Percentiles rank a stretch among this genome's conserved stretches.
phyloP scores from a whole-genome alignment of 2,888 invertebrate genomes.

The Euspilapteryx auroguttella region DNA sequence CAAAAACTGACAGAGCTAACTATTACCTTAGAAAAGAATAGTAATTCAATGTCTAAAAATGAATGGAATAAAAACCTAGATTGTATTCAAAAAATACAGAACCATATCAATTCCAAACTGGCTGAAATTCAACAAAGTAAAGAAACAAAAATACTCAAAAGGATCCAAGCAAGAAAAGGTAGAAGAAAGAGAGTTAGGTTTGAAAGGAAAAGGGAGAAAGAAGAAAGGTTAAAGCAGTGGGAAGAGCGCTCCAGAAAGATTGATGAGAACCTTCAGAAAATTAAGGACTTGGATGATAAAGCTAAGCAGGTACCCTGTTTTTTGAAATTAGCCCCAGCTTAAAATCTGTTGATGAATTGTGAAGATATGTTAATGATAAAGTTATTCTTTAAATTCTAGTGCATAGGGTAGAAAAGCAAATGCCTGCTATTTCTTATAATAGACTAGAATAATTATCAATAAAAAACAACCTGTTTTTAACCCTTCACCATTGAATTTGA shows the following conservation, averaged over 20 bases:
- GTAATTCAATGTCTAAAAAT: constrained; percentile 37
- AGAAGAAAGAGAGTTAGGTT: constrained; percentile 37
- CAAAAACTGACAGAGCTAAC: constrained; percentile 25
- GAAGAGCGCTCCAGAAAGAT: constrained; percentile 61
- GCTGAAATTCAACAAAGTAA: constrained; percentile 51
- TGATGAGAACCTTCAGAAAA: constrained; percentile 67
- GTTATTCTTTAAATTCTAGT: too few relatives aligned
- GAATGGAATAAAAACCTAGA: constrained; percentile 59
- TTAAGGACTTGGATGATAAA: constrained; percentile 64
- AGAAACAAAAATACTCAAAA: constrained; percentile 39
- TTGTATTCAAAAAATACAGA: too few relatives aligned
- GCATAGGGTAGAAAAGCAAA: too few relatives aligned
- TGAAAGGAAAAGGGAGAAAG: constrained; percentile 29
- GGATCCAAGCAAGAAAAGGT: constrained; percentile 44
- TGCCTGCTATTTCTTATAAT: too few relatives aligned
- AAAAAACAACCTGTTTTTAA: too few relatives aligned
- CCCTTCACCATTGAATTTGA: too few relatives aligned
- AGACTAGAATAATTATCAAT: too few relatives aligned
- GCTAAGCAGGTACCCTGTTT: constrained; percentile 65
- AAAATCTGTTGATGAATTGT: too few relatives aligned
- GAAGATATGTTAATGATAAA: too few relatives aligned
- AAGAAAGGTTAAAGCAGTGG: constrained; percentile 28
- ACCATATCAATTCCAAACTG: too few relatives aligned
- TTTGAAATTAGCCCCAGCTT: too few relatives aligned
- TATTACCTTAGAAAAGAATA: constrained; percentile 35